Evolutionary conservation across 1,140 invertebrate genomes (phyloP).

Genomic region (Trichonephila clavata): DNA sequence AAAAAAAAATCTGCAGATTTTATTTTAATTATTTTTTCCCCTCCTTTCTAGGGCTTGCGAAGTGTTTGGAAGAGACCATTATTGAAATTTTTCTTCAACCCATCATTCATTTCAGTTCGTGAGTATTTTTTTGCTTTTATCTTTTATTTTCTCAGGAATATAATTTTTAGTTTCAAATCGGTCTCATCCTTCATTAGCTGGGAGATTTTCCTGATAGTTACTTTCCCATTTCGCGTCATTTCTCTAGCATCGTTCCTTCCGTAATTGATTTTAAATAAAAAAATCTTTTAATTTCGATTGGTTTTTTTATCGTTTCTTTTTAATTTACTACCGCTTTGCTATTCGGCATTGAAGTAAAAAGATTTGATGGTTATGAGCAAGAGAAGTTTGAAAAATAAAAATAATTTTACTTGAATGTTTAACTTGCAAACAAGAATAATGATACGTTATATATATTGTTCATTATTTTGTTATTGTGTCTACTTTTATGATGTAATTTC

Average conservation of each 20-base stretch:
- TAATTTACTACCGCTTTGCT: no score
- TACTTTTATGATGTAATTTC: no score
- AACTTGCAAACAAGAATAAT: not conserved
- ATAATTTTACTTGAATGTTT: not conserved
- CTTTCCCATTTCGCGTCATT: slow-evolving; percentile 15
- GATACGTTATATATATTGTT: no score
- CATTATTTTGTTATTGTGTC: no score
- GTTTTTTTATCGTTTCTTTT: not conserved
- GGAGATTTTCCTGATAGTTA: not conserved
- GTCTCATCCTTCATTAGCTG: not conserved
- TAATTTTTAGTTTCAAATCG: not conserved
- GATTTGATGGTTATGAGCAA: not conserved
- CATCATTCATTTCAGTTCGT: not conserved
- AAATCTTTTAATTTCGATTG: slow-evolving; percentile 25
- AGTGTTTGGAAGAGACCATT: not conserved
- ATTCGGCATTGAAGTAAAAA: not conserved
- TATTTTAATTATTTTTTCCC: not conserved
- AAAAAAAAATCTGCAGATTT: not conserved
- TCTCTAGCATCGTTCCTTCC: not conserved
- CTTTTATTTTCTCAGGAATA: not conserved
- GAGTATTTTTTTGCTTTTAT: not conserved
- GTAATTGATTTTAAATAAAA: slow-evolving; percentile 27
- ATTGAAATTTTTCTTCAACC: slow-evolving; percentile 9
- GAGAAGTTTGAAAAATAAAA: not conserved
- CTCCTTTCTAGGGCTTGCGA: not conserved